Base-by-base conservation (phyloP, 2,888 invertebrate species). In the Chymomyza fuscimana region DNA sequence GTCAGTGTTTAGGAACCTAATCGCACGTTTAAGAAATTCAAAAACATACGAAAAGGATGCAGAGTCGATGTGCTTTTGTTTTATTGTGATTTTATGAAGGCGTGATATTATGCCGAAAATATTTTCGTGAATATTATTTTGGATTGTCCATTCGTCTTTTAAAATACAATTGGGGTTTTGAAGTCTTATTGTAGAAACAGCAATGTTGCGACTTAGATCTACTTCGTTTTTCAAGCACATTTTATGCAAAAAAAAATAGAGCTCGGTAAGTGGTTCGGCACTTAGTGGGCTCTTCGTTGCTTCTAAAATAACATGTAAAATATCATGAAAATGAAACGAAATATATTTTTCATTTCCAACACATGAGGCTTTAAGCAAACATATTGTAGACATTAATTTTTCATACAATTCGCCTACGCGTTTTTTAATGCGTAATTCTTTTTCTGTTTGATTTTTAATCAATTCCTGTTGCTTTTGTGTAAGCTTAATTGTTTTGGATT, bases 381-480 rank as follows among this genome's bases (percentile, higher is more conserved):
- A 87, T n/a, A 91, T 88, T n/a, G 88, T 73, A 32, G 67, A 84
- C 72, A 74, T 91, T 68, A 91, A 63, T 64, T 87, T 89, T 4
- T 88, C 76, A 89, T 92, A 92, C 82, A 96, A 94, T 88, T 92
- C 92, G 6, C 93, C 93, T 40, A 98, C 91, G 78, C 94, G 93
- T 56, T 94, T 93, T 77, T 97, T 93, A 72, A 97, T 96, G 0
- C 93, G 94, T 75, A 94, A 94, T 90, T 99, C 99, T 86, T 97
- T 98, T 32, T 96, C 95, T 22, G 96, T 93, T 91, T 98, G 98
- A 51, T 94, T 94, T 89, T 96, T 96, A 64, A 98, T 94, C 0
- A 95, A 95, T 91, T 99, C 99, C 89, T 97, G 95, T 91, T 99
- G 99, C 91, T 99, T 99, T 15, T 96, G 95, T 0, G 96, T 95